Conservation (phyloP, 2,113 vertebrate species). For the Phyllostomus discolor region DNA sequence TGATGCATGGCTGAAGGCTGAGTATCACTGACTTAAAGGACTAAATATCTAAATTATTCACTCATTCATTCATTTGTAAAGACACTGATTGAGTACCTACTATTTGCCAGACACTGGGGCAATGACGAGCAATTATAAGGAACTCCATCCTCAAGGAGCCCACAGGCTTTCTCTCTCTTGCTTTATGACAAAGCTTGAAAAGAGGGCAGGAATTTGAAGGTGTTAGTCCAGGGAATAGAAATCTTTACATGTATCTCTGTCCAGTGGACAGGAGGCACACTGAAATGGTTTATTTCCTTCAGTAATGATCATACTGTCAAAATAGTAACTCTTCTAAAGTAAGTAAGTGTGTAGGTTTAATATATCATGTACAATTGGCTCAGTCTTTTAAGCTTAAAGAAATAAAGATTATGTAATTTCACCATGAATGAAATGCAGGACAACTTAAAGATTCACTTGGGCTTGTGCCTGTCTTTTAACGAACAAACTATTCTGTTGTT, state of each 20-base stretch:
- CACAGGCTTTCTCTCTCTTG: neutral
- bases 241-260: neutral
- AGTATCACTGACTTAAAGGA: neutral
- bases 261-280: constrained; percentile 17
- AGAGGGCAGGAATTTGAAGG: neutral
- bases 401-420: neutral
- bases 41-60: constrained; percentile 29
- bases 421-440: constrained; percentile 34
- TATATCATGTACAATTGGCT: constrained; percentile 14
- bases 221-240: neutral
- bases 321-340: constrained; percentile 36
- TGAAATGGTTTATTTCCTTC: neutral
- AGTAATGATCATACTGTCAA: neutral
- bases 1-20: neutral
- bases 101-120: neutral
- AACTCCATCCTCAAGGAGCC: neutral
- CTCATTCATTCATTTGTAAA: neutral
- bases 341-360: constrained; percentile 32
- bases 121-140: neutral
- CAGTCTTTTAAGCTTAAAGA: neutral
- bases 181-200: neutral
- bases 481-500: neutral
- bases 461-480: neutral
- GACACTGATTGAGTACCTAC: neutral
- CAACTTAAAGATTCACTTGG: neutral